phyloP scores from a whole-genome alignment of 2,888 invertebrate genomes.

The Congeria kusceri region DNA sequence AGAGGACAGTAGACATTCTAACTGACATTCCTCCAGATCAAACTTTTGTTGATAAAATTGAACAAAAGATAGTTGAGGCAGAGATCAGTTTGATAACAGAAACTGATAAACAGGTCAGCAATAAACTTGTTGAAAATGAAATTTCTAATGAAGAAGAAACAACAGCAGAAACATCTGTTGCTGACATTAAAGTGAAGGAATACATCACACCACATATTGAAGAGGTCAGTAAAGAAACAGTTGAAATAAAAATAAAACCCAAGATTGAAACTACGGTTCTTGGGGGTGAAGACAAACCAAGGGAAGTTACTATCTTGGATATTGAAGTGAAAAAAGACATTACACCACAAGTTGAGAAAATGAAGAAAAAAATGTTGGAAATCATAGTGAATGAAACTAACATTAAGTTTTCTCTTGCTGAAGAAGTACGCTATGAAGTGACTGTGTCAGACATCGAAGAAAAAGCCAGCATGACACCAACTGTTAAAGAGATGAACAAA shows the following conservation, averaged over 20 bases:
- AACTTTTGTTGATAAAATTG: background rate
- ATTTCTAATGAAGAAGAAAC: slow-evolving; percentile 10
- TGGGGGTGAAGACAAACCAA: slow-evolving; percentile 6
- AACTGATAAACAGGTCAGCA: slow-evolving; percentile 23
- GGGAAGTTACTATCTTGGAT: slow-evolving; percentile 19
- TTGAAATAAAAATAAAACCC: slow-evolving; percentile 22
- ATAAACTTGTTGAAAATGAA: slow-evolving; percentile 38
- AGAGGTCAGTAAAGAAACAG: slow-evolving; percentile 1
- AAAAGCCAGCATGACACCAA: slow-evolving; percentile 17
- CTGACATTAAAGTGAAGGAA: slow-evolving; percentile 3
- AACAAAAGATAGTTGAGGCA: slow-evolving; percentile 12
- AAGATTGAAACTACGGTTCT: slow-evolving; percentile 6
- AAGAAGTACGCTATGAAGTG: background rate
- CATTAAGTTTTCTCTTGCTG: slow-evolving; percentile 2
- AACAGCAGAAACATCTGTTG: slow-evolving; percentile 1
- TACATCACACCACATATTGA: slow-evolving; percentile 3
- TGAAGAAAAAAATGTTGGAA: slow-evolving; percentile 1
- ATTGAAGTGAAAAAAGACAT: background rate
- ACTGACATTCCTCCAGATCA: slow-evolving; percentile 2
- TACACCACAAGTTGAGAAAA: slow-evolving; percentile 16
- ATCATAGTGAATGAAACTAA: slow-evolving; percentile 1
- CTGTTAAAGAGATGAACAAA: slow-evolving; percentile 17
- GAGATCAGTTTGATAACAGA: slow-evolving; percentile 14
- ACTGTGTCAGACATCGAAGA: slow-evolving; percentile 8
- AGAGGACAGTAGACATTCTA: background rate